phyloP scores from a whole-genome alignment of 2,113 vertebrate genomes.

The Zosterops japonicus region DNA sequence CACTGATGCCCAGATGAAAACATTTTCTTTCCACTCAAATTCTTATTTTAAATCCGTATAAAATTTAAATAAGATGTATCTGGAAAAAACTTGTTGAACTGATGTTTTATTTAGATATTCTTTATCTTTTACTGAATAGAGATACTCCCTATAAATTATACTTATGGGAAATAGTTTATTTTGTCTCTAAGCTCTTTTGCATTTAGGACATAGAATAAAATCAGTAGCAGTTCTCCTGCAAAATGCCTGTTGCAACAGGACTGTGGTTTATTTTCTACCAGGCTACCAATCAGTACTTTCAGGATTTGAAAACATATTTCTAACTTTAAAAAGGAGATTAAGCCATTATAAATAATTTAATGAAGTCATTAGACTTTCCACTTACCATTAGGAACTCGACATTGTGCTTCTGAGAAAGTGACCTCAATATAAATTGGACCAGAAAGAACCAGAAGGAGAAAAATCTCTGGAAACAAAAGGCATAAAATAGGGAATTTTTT shows the following conservation, averaged over 20 bases:
- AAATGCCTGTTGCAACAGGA: neutral
- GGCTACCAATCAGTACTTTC: neutral
- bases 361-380: neutral
- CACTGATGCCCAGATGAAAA: constrained; percentile 41
- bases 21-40: neutral
- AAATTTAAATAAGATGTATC: constrained; percentile 41
- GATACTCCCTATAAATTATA: neutral
- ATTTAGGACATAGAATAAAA: constrained; percentile 25
- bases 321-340: neutral
- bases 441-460: neutral
- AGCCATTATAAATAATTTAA: neutral
- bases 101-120: constrained; percentile 42
- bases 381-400: neutral
- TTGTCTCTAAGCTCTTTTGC: neutral
- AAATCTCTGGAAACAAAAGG: neutral
- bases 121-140: constrained; percentile 15
- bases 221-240: neutral
- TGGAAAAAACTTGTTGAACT: constrained; percentile 3
- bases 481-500: neutral
- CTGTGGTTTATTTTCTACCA: neutral
- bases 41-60: constrained; percentile 11
- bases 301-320: neutral
- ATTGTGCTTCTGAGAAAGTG: neutral
- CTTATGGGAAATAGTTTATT: neutral
- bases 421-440: neutral